Evolutionary conservation across 2,888 invertebrate species (phyloP), one percentile per base, ranked within the genome.

Genomic region (Dorcus parallelipipedus): DNA sequence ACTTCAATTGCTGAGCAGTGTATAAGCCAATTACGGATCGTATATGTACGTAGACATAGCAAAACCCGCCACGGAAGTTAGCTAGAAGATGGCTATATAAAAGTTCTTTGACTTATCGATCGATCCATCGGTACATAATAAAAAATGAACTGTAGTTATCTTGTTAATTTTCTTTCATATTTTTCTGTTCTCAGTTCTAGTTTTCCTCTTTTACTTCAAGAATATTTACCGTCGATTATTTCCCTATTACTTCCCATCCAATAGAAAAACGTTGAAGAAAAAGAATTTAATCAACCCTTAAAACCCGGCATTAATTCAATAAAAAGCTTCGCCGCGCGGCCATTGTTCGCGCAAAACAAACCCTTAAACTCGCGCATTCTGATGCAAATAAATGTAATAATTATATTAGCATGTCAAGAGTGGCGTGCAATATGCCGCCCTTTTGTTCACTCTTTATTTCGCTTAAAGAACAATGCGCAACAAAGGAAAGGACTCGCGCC

Each of bases 331-430:
- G 54, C 61, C 17, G 20, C 58, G 59, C 58, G 56, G 52, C 60
- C 51, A 63, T 63, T 63, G 63, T 63, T 63, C 63, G 54, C 53
- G 54, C 53, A 61, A 33, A 63, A 57, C 61, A 61, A 61, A 61
- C 61, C 56, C 63, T 64, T 61, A 62, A 64, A 62, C 62, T 57
- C 56, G 56, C 59, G 58, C 62, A 62, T 64, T 62, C 54, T 62
- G 58, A 64, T 64, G 64, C 64, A 64, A 64, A 33, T 33, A 33
- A 33, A 64, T 64, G 61, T 58, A 64, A 64, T 64, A 64, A 64
- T 64, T 64, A 62, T 59, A 64, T 62, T 60, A 62, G 50, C 62
- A 58, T 57, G 56, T 63, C 61, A 58, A 63, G 59, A 61, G 63
- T 33, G 26, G 26, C 26, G 26, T 60, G 54, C 60, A 55, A 60